phyloP scores from a whole-genome alignment of 2,797 vertebrate genomes.

The Anniella stebbinsi region DNA sequence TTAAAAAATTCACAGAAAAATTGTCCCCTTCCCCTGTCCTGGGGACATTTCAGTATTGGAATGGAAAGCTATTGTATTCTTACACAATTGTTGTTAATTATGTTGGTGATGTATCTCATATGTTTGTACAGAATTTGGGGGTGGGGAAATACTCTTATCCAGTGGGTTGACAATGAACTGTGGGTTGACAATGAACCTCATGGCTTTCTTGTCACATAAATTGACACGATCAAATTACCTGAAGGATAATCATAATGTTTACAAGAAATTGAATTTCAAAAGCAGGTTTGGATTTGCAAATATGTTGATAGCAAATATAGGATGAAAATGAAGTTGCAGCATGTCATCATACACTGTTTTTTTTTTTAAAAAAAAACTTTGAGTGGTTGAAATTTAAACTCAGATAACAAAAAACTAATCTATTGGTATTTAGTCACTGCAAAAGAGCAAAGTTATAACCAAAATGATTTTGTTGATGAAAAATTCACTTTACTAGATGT shows the following conservation, averaged over 20 bases:
- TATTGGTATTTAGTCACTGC: fast-evolving
- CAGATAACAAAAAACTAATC: slow-evolving; percentile 7
- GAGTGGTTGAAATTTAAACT: neutral
- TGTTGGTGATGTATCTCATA: slow-evolving; percentile 11
- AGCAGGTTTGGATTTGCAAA: neutral
- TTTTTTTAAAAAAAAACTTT: neutral
- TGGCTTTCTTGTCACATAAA: neutral
- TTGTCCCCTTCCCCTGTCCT: slow-evolving; percentile 3
- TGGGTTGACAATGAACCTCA: slow-evolving; percentile 31
- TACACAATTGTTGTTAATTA: neutral
- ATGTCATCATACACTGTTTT: neutral
- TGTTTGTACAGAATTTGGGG: slow-evolving; percentile 42
- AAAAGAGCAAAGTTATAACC: neutral
- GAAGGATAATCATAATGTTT: neutral
- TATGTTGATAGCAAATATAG: neutral
- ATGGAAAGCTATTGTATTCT: neutral
- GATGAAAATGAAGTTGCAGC: neutral
- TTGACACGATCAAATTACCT: neutral
- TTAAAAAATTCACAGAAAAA: neutral
- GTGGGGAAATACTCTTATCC: neutral
- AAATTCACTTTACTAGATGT: neutral
- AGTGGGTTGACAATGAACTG: slow-evolving; percentile 14
- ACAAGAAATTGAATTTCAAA: neutral
- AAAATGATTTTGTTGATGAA: neutral
- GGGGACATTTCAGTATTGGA: neutral